phyloP scores from a whole-genome alignment of 1,140 invertebrate genomes.

The Aphis gossypii region DNA sequence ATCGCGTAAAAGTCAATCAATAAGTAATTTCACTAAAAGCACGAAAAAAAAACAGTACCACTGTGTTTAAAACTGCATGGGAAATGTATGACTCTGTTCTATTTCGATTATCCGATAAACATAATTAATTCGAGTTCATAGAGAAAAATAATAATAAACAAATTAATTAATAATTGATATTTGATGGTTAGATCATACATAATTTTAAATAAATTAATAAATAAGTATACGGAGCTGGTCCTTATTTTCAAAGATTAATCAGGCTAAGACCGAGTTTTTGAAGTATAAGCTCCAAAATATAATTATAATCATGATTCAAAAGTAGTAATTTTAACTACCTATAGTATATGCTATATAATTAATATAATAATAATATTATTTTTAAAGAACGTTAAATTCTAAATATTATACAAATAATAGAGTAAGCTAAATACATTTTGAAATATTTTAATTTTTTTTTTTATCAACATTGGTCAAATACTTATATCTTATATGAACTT shows the following conservation, averaged over 20 bases:
- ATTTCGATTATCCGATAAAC: no score
- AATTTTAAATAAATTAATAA: no score
- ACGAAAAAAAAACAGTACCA: neutral
- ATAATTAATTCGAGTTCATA: no score
- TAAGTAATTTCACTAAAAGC: neutral
- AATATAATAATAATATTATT: neutral
- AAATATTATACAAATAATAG: neutral
- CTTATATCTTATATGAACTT: no score
- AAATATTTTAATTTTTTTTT: no score
- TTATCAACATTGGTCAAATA: no score
- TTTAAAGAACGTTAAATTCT: neutral
- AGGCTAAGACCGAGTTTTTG: neutral
- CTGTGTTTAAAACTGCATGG: neutral
- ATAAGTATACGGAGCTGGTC: neutral
- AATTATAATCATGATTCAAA: neutral
- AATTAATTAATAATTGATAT: neutral
- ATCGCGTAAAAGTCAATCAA: neutral
- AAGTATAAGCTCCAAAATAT: neutral
- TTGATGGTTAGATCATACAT: no score
- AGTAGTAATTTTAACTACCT: neutral
- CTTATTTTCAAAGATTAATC: neutral
- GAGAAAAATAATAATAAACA: no score
- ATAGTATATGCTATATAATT: neutral
- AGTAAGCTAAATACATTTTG: neutral
- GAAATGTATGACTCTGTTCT: no score